Evolutionary conservation across 2,113 vertebrate genomes (phyloP).

Genomic region (Urocolius indicus): DNA sequence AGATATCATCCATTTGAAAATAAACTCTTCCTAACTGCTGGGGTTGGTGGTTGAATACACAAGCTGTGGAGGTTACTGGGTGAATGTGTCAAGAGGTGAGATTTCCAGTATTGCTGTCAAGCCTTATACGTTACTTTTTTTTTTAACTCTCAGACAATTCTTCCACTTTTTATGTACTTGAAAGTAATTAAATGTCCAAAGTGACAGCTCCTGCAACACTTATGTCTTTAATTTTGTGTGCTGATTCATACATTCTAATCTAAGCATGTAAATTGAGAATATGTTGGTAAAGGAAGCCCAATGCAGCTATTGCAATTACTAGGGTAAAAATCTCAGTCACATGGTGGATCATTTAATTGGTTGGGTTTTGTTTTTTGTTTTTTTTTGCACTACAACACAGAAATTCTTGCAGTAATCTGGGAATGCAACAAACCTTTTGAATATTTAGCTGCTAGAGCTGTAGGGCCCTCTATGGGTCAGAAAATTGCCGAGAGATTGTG

Average conservation of each 20-base stretch:
- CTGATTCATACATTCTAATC: background rate
- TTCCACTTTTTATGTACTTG: background rate
- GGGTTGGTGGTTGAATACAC: background rate
- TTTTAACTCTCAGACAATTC: background rate
- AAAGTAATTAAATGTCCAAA: background rate
- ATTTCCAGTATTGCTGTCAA: constrained; percentile 16
- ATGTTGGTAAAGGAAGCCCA: background rate
- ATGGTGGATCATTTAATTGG: background rate
- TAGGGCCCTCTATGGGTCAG: background rate
- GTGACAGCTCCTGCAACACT: background rate
- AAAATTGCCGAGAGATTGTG: background rate
- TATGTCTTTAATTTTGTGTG: background rate
- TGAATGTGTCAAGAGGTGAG: background rate
- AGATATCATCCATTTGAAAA: background rate
- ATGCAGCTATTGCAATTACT: background rate
- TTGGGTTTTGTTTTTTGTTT: no score
- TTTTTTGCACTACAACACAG: background rate
- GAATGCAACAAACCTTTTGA: background rate
- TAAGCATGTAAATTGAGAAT: background rate
- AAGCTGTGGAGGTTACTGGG: background rate
- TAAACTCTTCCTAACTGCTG: background rate
- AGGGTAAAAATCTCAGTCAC: background rate
- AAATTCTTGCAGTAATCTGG: background rate
- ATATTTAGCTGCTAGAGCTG: background rate
- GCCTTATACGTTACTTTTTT: background rate